These are phyloP conservation scores for Habrosyne pyritoides DNA, from an alignment of 2,888 invertebrate species.

Conservation along the genomic window DNA sequence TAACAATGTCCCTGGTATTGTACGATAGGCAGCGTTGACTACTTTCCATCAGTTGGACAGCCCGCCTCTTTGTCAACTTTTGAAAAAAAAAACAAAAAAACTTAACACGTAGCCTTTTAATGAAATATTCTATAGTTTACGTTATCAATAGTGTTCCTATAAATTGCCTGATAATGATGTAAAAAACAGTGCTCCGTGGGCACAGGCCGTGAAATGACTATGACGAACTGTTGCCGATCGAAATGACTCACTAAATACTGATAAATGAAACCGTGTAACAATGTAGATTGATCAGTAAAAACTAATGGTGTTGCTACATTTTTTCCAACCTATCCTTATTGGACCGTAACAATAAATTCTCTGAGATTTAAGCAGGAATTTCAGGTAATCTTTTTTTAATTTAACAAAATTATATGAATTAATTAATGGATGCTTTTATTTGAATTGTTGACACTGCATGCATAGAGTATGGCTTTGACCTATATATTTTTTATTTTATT, in stretches of 20 bases:
- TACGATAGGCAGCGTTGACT: too few species aligned
- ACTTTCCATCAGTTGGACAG: too few species aligned
- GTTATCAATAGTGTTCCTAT: neutral
- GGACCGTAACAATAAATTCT: neutral
- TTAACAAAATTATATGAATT: too few species aligned
- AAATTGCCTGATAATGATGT: neutral
- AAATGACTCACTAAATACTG: neutral
- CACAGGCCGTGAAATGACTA: neutral
- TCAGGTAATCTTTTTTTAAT: too few species aligned
- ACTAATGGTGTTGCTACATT: neutral
- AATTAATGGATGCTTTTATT: too few species aligned
- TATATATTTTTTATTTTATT: too few species aligned
- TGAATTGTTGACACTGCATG: too few species aligned
- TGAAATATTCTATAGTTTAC: neutral
- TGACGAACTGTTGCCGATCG: neutral
- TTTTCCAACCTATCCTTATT: neutral
- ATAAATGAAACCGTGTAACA: neutral
- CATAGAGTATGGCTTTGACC: too few species aligned
- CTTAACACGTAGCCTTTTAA: neutral
- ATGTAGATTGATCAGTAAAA: neutral
- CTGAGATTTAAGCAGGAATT: too few species aligned
- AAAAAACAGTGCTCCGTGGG: neutral
- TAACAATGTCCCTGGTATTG: too few species aligned
- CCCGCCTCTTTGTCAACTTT: too few species aligned
- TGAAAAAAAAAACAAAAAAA: too few species aligned